These are phyloP conservation scores for Montifringilla adamsi DNA, from an alignment of 2,113 vertebrate genomes.

Conservation along the genomic window DNA sequence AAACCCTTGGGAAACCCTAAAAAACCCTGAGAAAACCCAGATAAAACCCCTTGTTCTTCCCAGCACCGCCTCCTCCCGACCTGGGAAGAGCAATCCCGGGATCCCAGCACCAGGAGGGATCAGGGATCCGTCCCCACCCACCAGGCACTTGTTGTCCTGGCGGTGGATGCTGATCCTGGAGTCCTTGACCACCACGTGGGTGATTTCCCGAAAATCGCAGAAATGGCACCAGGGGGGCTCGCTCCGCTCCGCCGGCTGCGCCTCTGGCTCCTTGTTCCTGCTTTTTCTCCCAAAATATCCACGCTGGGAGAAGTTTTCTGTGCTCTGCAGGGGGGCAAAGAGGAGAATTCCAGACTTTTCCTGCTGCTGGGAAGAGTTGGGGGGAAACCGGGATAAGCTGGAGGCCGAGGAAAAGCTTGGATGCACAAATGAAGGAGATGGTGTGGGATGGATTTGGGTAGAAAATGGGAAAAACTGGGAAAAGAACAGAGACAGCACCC, in stretches of 20 bases:
- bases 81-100: no score
- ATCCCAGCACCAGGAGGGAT: background rate
- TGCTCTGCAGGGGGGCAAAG: background rate
- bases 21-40: background rate
- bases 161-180: constrained; percentile 77
- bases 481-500: background rate
- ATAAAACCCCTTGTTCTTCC: background rate
- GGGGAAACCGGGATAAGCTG: background rate
- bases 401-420: no score
- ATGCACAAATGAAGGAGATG: background rate
- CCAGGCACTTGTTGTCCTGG: constrained; percentile 87
- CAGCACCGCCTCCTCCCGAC: background rate
- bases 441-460: background rate
- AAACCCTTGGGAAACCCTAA: no score
- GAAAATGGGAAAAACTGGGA: background rate
- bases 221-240: constrained; percentile 73
- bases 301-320: background rate
- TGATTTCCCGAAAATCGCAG: constrained; percentile 90
- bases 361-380: background rate
- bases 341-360: background rate
- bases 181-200: constrained; percentile 79
- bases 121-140: constrained; percentile 25
- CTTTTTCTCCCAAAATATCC: background rate
- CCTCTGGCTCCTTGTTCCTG: constrained; percentile 17
- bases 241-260: background rate